Evolutionary conservation across 2,113 vertebrate genomes (phyloP).

Genomic region (Penelope pileata): DNA sequence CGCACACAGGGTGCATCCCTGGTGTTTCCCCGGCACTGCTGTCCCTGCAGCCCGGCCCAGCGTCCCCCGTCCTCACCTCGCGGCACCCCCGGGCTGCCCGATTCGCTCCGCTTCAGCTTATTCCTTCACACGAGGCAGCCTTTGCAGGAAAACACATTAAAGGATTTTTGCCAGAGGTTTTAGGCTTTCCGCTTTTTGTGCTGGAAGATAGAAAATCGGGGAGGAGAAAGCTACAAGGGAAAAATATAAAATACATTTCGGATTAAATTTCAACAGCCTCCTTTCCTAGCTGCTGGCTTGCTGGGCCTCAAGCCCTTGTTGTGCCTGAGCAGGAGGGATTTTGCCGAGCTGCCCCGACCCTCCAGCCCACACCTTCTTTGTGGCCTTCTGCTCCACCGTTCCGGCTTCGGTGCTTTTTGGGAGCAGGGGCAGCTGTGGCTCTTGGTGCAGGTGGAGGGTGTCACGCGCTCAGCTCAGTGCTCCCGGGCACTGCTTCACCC

Average conservation of each 20-base stretch:
- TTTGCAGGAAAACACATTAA: constrained; percentile 39
- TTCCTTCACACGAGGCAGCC: constrained; percentile 2
- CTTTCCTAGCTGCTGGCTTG: constrained; percentile 5
- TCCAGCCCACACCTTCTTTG: not conserved
- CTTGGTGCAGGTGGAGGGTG: not conserved
- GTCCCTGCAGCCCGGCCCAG: not conserved
- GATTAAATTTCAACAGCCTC: constrained; percentile 33
- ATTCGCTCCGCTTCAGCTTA: constrained; percentile 12
- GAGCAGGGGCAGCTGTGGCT: accelerated
- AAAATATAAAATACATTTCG: constrained; percentile 44
- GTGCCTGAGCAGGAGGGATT: not conserved
- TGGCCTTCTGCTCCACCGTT: not conserved
- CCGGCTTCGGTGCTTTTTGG: not conserved
- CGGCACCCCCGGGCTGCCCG: constrained; percentile 2
- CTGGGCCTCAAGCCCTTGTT: not conserved
- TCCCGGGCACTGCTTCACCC: not conserved
- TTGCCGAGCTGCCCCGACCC: not conserved
- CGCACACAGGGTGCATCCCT: not conserved
- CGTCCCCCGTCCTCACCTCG: not conserved
- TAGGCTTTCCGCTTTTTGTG: constrained; percentile 33
- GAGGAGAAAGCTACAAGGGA: constrained; percentile 28
- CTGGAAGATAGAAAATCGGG: constrained; percentile 10
- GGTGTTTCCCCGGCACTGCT: not conserved
- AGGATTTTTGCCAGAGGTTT: constrained; percentile 30
- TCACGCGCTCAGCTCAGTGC: not conserved